A percentile compares a stretch with the other conserved stretches of the same genome.
These are phyloP conservation scores for Himalopsyche japonica DNA, from an alignment of 2,888 invertebrate genomes.

Conservation along the genomic window DNA sequence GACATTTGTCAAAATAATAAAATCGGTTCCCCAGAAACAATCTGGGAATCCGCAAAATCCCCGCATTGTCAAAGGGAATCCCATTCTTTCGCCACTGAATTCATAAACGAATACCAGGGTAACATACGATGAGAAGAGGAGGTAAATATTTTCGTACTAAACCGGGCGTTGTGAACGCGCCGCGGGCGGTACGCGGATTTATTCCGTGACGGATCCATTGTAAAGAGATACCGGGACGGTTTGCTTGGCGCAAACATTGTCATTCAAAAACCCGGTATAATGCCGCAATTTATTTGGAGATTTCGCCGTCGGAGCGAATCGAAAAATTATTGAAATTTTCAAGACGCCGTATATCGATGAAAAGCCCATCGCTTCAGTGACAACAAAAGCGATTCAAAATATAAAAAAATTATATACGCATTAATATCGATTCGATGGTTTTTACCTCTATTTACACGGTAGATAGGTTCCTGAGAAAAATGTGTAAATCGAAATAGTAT, in stretches of 20 bases:
- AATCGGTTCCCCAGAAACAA: not conserved
- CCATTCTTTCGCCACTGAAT: not conserved
- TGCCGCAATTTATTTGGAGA: not conserved
- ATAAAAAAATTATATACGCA: too few species aligned
- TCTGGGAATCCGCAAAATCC: not conserved
- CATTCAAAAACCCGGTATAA: conserved; percentile 13
- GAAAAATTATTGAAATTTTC: not conserved
- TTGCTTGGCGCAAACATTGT: conserved; percentile 16
- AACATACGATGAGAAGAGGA: not conserved
- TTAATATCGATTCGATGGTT: too few species aligned
- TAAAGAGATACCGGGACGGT: conserved; percentile 15
- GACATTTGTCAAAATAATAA: too few species aligned
- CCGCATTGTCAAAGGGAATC: not conserved
- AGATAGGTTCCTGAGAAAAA: too few species aligned
- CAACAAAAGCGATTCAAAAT: too few species aligned
- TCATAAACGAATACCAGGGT: not conserved
- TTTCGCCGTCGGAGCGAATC: not conserved
- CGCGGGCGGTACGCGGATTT: conserved; percentile 25
- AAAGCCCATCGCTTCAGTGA: too few species aligned
- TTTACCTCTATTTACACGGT: too few species aligned
- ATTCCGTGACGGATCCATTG: conserved; percentile 26
- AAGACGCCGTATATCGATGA: not conserved
- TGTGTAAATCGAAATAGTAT: too few species aligned
- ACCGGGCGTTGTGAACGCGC: not conserved
- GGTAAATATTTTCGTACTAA: conserved; percentile 24